Percentiles rank a stretch among this genome's conserved stretches.
Conservation (phyloP, 2,113 vertebrate genomes). For the Takifugu flavidus region DNA sequence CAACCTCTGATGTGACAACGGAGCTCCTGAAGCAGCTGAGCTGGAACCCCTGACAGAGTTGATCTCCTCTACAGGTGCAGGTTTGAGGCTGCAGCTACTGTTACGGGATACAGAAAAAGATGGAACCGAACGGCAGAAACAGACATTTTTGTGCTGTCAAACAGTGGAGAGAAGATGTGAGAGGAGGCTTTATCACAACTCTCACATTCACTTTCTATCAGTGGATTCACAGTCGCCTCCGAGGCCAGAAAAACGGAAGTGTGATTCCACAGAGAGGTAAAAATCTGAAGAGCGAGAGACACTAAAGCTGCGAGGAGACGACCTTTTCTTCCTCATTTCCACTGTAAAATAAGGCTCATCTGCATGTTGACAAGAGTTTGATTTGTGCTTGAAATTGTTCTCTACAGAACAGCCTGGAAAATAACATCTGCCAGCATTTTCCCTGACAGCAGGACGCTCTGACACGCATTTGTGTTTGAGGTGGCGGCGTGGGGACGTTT, state of each 20-base stretch:
- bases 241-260: neutral
- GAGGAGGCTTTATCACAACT: neutral
- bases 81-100: neutral
- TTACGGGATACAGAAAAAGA: neutral
- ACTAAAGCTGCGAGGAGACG: neutral
- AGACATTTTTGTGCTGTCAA: neutral
- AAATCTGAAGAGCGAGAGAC: neutral
- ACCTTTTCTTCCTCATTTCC: neutral
- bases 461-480: no score
- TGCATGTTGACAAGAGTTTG: neutral
- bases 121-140: neutral
- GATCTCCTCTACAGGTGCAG: no score
- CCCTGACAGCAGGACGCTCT: no score
- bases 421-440: no score
- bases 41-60: no score
- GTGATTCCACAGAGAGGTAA: constrained; percentile 4
- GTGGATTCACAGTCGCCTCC: neutral
- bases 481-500: no score
- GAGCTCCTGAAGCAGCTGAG: no score
- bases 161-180: constrained; percentile 1
- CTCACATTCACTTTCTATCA: neutral
- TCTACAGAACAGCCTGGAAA: no score
- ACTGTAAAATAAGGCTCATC: neutral
- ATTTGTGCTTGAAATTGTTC: no score
- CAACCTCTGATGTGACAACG: no score